Evolutionary conservation across 2,888 invertebrate species (phyloP), one percentile per base, ranked within the genome.

Genomic region (Nomada flava): DNA sequence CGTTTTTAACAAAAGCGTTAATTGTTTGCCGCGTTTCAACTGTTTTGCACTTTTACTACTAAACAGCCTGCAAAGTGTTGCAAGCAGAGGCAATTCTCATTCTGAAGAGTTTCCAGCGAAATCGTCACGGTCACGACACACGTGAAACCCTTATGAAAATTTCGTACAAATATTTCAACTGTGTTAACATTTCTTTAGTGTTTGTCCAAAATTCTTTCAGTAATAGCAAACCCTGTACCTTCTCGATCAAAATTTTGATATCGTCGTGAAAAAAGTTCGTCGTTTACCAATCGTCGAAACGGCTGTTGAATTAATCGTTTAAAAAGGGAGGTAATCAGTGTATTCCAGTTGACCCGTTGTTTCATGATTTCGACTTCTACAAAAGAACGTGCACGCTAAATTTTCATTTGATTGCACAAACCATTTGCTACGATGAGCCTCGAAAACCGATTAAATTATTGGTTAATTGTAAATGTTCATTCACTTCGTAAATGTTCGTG

Each of bases 1-100:
- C 9, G n/a, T 57, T 64, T 76, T 50, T 10, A 55, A 18, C 55
- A 47, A 47, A 76, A 47, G 67, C 29, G 59, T n/a, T 74, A 36
- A 59, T 74, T 20, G 67, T 57, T 20, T 20, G 3, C 36, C 20
- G 47, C 50, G 52, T 60, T 70, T 70, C 50, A 29, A n/a, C 2
- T 23, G 52, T 23, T 20, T 44, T 29, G 18, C 23, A 23, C 4
- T 36, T 42, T 26, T 0, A 7, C 11, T 23, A 15, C 15, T 20
- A 36, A 50, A 60, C 20, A 7, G 13, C 0, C 13, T 0, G 18
- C 23, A 18, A 55, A 26, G 1, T 0, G 3, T 42, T 7, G 23
- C 55, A 13, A 10, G 13, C 42, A 2, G 4, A 20, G 9, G 68
- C 11, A 36, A 55, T 36, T 10, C 13, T 68, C 36, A 26, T 18